phyloP scores from a whole-genome alignment of 2,113 vertebrate genomes.

The Tonatia bakeri region DNA sequence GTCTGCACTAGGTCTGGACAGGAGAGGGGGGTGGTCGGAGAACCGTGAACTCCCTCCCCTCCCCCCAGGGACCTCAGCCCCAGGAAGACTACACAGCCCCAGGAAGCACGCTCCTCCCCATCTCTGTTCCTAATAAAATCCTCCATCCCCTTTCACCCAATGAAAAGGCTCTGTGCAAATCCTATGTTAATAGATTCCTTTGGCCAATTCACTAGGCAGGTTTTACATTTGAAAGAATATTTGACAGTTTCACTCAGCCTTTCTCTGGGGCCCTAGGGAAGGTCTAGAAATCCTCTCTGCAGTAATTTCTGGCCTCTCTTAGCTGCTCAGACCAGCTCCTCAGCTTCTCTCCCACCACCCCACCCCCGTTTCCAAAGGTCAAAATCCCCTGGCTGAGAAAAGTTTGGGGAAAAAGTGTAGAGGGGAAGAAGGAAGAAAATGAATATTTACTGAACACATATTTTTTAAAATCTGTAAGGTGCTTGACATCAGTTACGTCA shows the following conservation, averaged over 20 bases:
- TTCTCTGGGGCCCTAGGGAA: conserved; percentile 78
- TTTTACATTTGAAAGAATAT: conserved; percentile 86
- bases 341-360: conserved; percentile 35
- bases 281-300: conserved; percentile 81
- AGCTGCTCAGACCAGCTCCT: conserved; percentile 27
- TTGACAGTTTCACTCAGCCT: conserved; percentile 83
- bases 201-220: conserved; percentile 75
- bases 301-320: conserved; percentile 81
- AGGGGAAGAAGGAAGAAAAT: background rate
- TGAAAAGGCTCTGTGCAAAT: conserved; percentile 68
- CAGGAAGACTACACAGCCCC: background rate
- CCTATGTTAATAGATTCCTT: conserved; percentile 75
- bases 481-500: background rate
- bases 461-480: background rate
- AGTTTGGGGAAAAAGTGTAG: conserved; percentile 49
- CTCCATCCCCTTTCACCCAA: conserved; percentile 36
- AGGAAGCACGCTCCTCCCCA: background rate
- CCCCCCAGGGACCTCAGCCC: accelerated
- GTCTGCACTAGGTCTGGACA: accelerated
- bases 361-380: background rate
- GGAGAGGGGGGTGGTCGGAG: background rate
- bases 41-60: background rate
- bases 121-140: background rate
- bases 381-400: background rate
- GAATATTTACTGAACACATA: background rate